Evolutionary conservation across 1,140 invertebrate genomes (phyloP), one percentile per base, ranked within the genome.

Genomic region (Penaeus indicus): DNA sequence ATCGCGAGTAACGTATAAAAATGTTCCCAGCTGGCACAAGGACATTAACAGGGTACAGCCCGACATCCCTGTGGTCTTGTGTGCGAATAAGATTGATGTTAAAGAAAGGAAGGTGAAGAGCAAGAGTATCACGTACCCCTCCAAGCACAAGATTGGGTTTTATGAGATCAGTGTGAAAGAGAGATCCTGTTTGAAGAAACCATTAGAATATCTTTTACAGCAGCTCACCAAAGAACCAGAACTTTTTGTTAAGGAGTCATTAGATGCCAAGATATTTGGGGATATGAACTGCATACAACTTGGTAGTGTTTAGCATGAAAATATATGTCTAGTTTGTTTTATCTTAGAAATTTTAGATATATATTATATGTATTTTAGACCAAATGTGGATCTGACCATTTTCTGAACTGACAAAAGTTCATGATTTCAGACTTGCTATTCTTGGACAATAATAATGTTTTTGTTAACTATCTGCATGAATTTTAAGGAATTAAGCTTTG

Each of bases 161-260:
- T 99, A 99, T 92, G 99, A 99, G 92, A 99, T 99, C 93, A 99
- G 98, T 93, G 99, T 99, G 16, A 99, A 99, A 93, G 98, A 97
- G 92, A 99, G 99, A 93, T 99, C 99, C 95, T 99, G 99, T 94
- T 99, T 99, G 92, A 99, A 99, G 92, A 99, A 99, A 93, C 99
- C 99, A 72, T 99, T 99, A 95, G 94, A 99, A 79, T 99, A 98
- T 98, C 93, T 99, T 92, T 98, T 98, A 22, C 95, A 98, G 78
- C 99, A 99, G 93, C 94, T 99, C 90, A 98, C 99, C 92, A 98
- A 98, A 90, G 99, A 99, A 95, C 97, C 98, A 18, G 99, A 99
- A 93, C 93, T 99, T 19, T 75, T 42, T 13, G 81, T 89, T 47
- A 61, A n/a, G 27, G 77, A 47, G 22, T 89, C 88, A 13, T 21